A percentile compares a stretch with the other conserved stretches of the same genome.
Conservation (phyloP, 2,888 invertebrate species). For the Torymus texanus region DNA sequence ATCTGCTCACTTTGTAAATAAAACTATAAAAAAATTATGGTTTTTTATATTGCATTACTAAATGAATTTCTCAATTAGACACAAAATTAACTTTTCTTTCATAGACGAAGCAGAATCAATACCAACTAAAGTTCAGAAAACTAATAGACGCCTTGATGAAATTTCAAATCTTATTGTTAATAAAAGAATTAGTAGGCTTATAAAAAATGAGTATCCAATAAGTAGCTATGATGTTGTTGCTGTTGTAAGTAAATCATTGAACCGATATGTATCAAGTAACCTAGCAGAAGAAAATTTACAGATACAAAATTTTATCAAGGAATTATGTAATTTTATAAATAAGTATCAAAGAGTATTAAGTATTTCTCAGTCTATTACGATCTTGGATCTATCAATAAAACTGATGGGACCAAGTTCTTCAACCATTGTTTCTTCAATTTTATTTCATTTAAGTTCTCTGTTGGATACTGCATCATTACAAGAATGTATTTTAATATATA, state of each 20-base stretch:
- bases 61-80: background rate
- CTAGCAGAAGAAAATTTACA: background rate
- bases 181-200: background rate
- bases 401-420: background rate
- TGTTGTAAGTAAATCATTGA: background rate
- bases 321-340: background rate
- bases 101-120: background rate
- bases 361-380: background rate
- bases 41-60: no score
- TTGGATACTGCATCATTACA: background rate
- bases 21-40: no score
- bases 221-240: background rate
- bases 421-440: background rate
- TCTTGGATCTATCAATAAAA: background rate
- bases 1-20: no score
- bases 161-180: background rate
- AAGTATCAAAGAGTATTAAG: background rate
- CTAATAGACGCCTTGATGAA: background rate
- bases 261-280: background rate
- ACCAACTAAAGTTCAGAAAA: background rate
- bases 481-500: slow-evolving; percentile 2
- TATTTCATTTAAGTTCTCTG: background rate
- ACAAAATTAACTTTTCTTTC: background rate
- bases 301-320: background rate
- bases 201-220: background rate